Conservation (phyloP, 2,797 vertebrate genomes). For the Microcaecilia unicolor region DNA sequence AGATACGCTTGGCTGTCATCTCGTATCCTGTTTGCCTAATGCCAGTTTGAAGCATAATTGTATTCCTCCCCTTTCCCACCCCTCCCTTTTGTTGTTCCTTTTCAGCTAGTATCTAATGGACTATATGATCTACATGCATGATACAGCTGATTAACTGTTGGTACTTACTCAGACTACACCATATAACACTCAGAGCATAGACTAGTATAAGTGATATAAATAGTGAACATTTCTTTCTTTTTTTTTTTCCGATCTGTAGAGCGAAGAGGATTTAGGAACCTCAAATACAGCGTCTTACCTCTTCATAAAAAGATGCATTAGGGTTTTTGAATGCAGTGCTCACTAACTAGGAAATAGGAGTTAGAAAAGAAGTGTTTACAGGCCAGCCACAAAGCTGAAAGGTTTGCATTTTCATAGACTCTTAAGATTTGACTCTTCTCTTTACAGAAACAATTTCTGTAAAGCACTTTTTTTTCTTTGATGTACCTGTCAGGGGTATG, state of each 20-base stretch:
- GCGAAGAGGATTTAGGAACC: conserved; percentile 40
- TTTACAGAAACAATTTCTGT: conserved; percentile 3
- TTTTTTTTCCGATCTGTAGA: conserved; percentile 30
- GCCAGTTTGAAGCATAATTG: conserved; percentile 38
- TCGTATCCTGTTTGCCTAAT: conserved; percentile 34
- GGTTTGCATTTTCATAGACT: conserved; percentile 9
- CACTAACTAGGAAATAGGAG: conserved; percentile 19
- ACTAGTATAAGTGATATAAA: conserved; percentile 37
- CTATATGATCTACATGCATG: conserved; percentile 33
- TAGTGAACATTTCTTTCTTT: conserved; percentile 40
- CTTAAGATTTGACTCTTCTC: conserved; percentile 9
- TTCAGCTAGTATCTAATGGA: conserved; percentile 40
- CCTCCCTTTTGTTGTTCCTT: conserved; percentile 41
- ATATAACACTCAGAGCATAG: conserved; percentile 23
- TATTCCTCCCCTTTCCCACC: conserved; percentile 31
- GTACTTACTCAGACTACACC: conserved; percentile 30
- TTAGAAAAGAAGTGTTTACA: conserved; percentile 10
- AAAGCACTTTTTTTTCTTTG: neutral
- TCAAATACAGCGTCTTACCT: conserved; percentile 28
- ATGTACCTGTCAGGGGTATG: neutral
- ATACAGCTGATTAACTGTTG: conserved; percentile 39
- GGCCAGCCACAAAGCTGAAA: conserved; percentile 11
- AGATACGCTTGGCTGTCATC: conserved; percentile 46
- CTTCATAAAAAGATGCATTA: conserved; percentile 19
- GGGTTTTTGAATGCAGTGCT: conserved; percentile 25